These are phyloP conservation scores for Thaumetopoea pityocampa DNA, from an alignment of 1,140 invertebrate genomes.

Conservation along the genomic window DNA sequence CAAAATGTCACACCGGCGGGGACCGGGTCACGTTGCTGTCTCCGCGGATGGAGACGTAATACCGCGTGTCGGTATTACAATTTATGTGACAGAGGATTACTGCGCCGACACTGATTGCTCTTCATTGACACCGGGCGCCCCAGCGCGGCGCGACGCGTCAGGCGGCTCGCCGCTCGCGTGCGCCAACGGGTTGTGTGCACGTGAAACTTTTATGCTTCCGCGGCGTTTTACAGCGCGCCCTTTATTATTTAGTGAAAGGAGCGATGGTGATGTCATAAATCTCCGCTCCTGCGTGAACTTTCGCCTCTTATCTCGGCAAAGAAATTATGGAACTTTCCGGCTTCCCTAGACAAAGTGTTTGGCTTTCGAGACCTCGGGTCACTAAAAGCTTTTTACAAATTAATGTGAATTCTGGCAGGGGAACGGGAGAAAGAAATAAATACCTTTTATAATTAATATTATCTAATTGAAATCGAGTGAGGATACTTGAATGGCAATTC, in stretches of 20 bases:
- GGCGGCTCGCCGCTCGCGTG: slow-evolving; percentile 50
- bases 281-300: slow-evolving; percentile 73
- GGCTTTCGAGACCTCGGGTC: slow-evolving; percentile 58
- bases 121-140: slow-evolving; percentile 67
- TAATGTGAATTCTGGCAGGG: slow-evolving; percentile 42
- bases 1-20: slow-evolving; percentile 7
- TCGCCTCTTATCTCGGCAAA: slow-evolving; percentile 73
- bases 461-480: slow-evolving; percentile 14
- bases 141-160: slow-evolving; percentile 50
- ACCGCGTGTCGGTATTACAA: slow-evolving; percentile 37
- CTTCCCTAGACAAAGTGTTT: slow-evolving; percentile 73
- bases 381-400: slow-evolving; percentile 58
- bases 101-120: slow-evolving; percentile 65
- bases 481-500: slow-evolving; percentile 9
- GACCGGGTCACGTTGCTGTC: slow-evolving; percentile 11
- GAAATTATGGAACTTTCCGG: slow-evolving; percentile 73
- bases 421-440: slow-evolving; percentile 18
- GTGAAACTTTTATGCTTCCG: slow-evolving; percentile 71
- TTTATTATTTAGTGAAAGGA: slow-evolving; percentile 76
- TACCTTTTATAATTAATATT: slow-evolving; percentile 10
- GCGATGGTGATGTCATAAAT: slow-evolving; percentile 73
- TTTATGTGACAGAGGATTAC: slow-evolving; percentile 55
- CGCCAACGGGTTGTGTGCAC: slow-evolving; percentile 68
- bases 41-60: slow-evolving; percentile 25
- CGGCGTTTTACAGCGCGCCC: slow-evolving; percentile 70